Conservation (phyloP, 2,797 vertebrate genomes). For the Chloroceryle amazona region DNA sequence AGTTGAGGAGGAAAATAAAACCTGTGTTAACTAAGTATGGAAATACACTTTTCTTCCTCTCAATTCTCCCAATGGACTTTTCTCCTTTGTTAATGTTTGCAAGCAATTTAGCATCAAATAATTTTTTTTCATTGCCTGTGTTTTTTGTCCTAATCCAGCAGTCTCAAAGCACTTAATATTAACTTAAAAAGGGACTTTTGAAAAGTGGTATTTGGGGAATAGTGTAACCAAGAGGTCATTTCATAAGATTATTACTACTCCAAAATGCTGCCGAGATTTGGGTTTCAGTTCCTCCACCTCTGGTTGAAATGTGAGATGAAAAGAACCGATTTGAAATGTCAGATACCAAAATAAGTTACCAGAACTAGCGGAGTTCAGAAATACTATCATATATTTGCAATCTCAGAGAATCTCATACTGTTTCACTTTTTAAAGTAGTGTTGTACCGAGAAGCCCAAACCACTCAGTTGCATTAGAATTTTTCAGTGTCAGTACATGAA, state of each 20-base stretch:
- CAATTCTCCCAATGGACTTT: not conserved
- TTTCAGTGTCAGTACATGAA: not conserved
- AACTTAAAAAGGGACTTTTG: conserved; percentile 26
- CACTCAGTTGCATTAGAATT: not conserved
- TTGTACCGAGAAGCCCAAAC: not conserved
- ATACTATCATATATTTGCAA: not conserved
- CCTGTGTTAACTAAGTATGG: not conserved
- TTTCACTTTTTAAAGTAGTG: not conserved
- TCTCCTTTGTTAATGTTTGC: not conserved
- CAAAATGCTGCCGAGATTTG: conserved; percentile 9
- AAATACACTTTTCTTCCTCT: not conserved
- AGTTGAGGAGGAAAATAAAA: not conserved
- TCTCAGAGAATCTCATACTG: not conserved
- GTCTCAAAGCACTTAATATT: conserved; percentile 31
- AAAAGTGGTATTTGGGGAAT: conserved; percentile 20
- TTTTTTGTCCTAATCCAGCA: not conserved
- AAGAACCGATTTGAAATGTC: not conserved
- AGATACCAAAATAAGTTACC: not conserved
- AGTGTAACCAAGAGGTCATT: conserved; percentile 24
- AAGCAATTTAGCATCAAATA: not conserved
- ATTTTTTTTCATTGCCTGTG: not conserved
- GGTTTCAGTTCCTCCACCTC: not conserved
- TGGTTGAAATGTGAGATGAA: not conserved
- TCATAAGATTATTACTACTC: conserved; percentile 30
- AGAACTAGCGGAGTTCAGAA: not conserved